phyloP scores from a whole-genome alignment of 2,888 invertebrate genomes.

The Cynaeus angustus region DNA sequence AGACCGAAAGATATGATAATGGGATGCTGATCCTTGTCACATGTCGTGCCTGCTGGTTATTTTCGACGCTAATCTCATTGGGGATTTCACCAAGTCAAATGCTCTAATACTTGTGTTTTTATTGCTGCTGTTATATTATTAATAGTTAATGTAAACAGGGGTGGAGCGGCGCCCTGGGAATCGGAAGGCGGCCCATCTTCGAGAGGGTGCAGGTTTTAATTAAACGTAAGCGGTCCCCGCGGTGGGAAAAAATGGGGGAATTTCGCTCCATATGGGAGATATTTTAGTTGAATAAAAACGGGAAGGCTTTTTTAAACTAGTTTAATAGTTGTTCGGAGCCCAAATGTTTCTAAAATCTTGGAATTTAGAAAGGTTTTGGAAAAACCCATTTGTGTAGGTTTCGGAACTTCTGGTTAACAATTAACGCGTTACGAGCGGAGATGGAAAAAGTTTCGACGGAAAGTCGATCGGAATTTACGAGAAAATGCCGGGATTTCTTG shows the following conservation, averaged over 20 bases:
- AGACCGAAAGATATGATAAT: constrained; percentile 46
- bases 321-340: too few relatives aligned
- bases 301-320: too few relatives aligned
- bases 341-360: too few relatives aligned
- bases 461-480: too few relatives aligned
- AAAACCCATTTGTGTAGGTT: too few relatives aligned
- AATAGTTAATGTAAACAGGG: constrained; percentile 45
- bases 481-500: too few relatives aligned
- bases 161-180: constrained; percentile 31
- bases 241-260: background rate
- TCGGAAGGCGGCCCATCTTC: constrained; percentile 3
- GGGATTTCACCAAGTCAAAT: constrained; percentile 41
- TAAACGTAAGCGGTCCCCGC: constrained; percentile 1
- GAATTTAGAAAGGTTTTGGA: too few relatives aligned
- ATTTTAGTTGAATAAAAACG: background rate
- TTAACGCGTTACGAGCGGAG: too few relatives aligned
- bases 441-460: too few relatives aligned
- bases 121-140: constrained; percentile 42
- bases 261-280: background rate
- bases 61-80: constrained; percentile 39
- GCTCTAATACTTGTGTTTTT: constrained; percentile 36
- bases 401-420: too few relatives aligned
- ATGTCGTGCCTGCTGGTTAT: constrained; percentile 42
- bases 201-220: background rate
- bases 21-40: constrained; percentile 44